Conservation (phyloP, 1,140 invertebrate genomes). For the Hyles vespertilio region DNA sequence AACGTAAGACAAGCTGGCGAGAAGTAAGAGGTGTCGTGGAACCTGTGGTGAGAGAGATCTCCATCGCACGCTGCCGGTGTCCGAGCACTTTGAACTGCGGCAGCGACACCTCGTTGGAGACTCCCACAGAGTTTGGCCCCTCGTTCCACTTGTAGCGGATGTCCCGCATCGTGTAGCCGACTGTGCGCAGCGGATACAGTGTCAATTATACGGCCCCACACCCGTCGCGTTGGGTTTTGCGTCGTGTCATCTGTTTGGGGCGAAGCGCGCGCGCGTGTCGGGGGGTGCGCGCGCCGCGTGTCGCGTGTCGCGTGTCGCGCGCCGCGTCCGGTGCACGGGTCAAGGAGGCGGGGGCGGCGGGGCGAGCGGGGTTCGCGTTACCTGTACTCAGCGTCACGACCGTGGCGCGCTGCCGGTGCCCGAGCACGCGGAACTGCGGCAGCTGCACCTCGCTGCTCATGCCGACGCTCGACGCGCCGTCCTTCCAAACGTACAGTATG, state of each 20-base stretch:
- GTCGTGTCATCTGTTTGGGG: conserved; percentile 15
- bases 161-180: conserved; percentile 98
- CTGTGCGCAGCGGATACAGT: conserved; percentile 78
- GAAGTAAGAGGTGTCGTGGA: conserved; percentile 13
- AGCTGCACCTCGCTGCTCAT: conserved; percentile 94
- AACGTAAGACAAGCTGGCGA: conserved; percentile 14
- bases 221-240: conserved; percentile 79
- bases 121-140: conserved; percentile 92
- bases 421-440: conserved; percentile 95
- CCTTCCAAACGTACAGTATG: conserved; percentile 97
- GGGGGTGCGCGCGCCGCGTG: conserved; percentile 12
- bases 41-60: conserved; percentile 95
- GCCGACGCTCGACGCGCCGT: conserved; percentile 91
- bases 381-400: conserved; percentile 95
- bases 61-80: conserved; percentile 91
- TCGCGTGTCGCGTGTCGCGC: too few species aligned
- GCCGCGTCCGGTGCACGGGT: too few species aligned
- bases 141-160: conserved; percentile 97
- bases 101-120: conserved; percentile 93
- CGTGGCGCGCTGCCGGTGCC: conserved; percentile 92
- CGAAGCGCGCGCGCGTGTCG: conserved; percentile 5
- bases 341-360: conserved; percentile 56
- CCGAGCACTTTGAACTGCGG: conserved; percentile 96
- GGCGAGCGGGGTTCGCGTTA: conserved; percentile 74
- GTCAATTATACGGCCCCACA: conserved; percentile 49